Evolutionary conservation across 2,113 vertebrate species (phyloP).

Genomic region (Hydrochoerus hydrochaeris): DNA sequence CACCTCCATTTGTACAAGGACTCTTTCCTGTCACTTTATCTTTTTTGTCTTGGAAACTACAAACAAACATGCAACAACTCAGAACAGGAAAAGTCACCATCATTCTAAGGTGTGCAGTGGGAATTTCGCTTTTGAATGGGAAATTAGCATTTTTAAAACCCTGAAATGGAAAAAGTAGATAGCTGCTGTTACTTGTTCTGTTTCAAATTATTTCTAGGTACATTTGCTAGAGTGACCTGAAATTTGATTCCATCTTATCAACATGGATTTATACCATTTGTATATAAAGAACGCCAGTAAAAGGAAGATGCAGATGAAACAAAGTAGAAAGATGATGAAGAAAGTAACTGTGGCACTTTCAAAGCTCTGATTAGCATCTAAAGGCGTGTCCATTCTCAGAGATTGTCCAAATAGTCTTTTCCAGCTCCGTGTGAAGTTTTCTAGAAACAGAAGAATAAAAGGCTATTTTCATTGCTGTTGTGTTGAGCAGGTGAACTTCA

Average conservation of each 20-base stretch:
- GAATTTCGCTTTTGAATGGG: neutral
- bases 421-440: conserved; percentile 83
- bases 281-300: neutral
- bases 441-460: conserved; percentile 81
- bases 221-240: neutral
- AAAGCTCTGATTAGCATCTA: neutral
- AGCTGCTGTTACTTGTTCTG: neutral
- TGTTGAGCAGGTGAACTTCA: neutral
- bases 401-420: conserved; percentile 70
- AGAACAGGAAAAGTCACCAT: neutral
- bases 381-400: neutral
- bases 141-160: conserved; percentile 53
- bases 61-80: neutral
- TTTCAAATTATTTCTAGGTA: conserved; percentile 36
- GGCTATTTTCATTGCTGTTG: conserved; percentile 3
- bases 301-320: conserved; percentile 78
- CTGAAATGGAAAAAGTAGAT: neutral
- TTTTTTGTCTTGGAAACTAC: conserved; percentile 63
- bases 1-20: neutral
- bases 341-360: conserved; percentile 63
- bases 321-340: conserved; percentile 79
- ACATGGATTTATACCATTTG: conserved; percentile 81
- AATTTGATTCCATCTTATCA: neutral
- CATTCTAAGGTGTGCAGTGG: neutral
- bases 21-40: neutral